phyloP scores from a whole-genome alignment of 37 sponge, comb jelly and placozoan species.

The Cladorhizidae sp. region DNA sequence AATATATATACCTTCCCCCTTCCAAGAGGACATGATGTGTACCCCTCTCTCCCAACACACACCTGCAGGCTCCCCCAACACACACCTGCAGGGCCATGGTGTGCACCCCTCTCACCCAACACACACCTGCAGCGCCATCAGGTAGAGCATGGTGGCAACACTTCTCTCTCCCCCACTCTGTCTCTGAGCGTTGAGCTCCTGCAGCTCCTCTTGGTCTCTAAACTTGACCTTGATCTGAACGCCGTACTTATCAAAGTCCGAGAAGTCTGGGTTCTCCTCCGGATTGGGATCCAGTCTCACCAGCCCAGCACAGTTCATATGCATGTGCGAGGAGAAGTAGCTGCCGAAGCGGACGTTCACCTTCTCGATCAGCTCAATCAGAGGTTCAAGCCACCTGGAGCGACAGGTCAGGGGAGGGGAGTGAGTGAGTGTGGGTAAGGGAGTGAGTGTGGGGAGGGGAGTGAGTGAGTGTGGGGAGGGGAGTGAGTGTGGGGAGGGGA shows the following conservation, averaged over 20 bases:
- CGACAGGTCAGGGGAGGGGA: too few species aligned
- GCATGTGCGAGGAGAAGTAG: slow-evolving; percentile 67
- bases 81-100: too few species aligned
- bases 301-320: slow-evolving; percentile 90
- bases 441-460: too few species aligned
- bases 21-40: too few species aligned
- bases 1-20: too few species aligned
- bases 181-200: slow-evolving; percentile 81
- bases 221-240: slow-evolving; percentile 94
- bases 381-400: slow-evolving; percentile 78
- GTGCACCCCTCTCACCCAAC: too few species aligned
- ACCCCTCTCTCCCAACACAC: too few species aligned
- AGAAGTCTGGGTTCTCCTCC: slow-evolving; percentile 2
- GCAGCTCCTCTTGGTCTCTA: slow-evolving; percentile 83
- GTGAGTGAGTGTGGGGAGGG: too few species aligned
- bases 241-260: slow-evolving; percentile 90
- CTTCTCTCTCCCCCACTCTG: slow-evolving; percentile 99
- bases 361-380: slow-evolving; percentile 64
- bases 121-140: slow-evolving; percentile 91
- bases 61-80: too few species aligned
- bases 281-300: slow-evolving; percentile 73
- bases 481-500: too few species aligned
- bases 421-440: too few species aligned
- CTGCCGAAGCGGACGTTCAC: slow-evolving; percentile 71
- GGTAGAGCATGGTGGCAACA: slow-evolving; percentile 98